These are phyloP conservation scores for human (Homo sapiens) DNA, from an alignment of 2,113 vertebrate genomes.

Conservation along the genomic window DNA sequence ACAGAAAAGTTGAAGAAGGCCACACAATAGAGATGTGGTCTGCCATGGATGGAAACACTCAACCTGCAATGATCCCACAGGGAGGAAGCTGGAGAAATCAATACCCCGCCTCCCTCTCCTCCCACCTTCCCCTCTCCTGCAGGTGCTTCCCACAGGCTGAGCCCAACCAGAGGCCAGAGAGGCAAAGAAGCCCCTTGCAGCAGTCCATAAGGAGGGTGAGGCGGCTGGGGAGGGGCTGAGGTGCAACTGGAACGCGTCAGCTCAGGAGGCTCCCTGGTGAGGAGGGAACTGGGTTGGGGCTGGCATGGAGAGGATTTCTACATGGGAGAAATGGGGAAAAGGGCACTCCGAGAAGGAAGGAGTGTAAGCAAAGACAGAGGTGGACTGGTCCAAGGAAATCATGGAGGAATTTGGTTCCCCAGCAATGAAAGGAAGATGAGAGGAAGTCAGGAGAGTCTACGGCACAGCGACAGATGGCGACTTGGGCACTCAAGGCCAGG, in stretches of 20 bases:
- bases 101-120: not conserved
- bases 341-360: not conserved
- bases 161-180: not conserved
- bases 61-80: not conserved
- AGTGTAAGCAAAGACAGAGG: not conserved
- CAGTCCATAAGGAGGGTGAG: not conserved
- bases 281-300: not conserved
- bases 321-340: not conserved
- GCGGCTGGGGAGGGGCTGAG: not conserved
- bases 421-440: accelerated
- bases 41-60: not conserved
- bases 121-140: not conserved
- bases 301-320: not conserved
- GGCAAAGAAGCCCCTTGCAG: not conserved
- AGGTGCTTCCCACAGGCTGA: not conserved
- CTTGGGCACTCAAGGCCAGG: not conserved
- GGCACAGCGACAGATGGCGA: accelerated
- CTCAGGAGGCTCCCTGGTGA: not conserved
- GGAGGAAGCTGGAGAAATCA: not conserved
- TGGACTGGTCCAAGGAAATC: not conserved
- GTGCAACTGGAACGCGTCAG: not conserved
- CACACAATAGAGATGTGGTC: not conserved
- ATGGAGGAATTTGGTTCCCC: accelerated
- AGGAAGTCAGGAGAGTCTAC: accelerated
- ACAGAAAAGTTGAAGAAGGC: not conserved